Evolutionary conservation across 2,113 vertebrate genomes (phyloP).

Genomic region (Leucoraja erinaceus): DNA sequence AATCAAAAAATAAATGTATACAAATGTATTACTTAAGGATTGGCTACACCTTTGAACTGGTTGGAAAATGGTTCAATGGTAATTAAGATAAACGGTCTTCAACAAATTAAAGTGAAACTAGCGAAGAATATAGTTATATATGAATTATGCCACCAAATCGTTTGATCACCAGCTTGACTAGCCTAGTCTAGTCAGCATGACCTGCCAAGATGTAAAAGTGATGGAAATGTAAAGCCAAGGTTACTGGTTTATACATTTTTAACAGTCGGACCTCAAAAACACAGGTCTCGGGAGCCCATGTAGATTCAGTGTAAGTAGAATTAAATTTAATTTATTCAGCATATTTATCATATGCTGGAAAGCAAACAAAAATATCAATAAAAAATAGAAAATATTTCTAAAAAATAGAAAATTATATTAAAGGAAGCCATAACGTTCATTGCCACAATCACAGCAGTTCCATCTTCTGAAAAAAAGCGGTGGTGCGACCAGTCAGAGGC

Average conservation of each 20-base stretch:
- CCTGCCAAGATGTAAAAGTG: neutral
- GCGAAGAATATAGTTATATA: neutral
- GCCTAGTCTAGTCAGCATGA: neutral
- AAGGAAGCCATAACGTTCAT: constrained; percentile 5
- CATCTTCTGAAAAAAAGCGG: too few relatives aligned
- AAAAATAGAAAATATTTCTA: neutral
- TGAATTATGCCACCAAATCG: neutral
- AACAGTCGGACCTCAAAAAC: neutral
- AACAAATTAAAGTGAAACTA: neutral
- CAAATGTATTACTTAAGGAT: neutral
- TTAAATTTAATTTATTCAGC: neutral
- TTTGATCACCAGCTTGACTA: neutral
- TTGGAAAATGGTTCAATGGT: neutral
- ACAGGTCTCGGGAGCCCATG: neutral
- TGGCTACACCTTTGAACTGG: neutral
- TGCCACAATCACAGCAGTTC: constrained; percentile 11
- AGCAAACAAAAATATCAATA: neutral
- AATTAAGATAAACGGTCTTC: neutral
- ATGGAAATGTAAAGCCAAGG: neutral
- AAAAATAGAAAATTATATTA: neutral
- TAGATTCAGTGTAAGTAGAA: neutral
- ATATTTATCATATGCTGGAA: neutral
- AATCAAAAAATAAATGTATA: neutral
- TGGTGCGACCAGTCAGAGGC: too few relatives aligned
- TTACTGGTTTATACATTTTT: neutral